Evolutionary conservation across 2,113 vertebrate species (phyloP).

Genomic region (Accipiter virgatus): DNA sequence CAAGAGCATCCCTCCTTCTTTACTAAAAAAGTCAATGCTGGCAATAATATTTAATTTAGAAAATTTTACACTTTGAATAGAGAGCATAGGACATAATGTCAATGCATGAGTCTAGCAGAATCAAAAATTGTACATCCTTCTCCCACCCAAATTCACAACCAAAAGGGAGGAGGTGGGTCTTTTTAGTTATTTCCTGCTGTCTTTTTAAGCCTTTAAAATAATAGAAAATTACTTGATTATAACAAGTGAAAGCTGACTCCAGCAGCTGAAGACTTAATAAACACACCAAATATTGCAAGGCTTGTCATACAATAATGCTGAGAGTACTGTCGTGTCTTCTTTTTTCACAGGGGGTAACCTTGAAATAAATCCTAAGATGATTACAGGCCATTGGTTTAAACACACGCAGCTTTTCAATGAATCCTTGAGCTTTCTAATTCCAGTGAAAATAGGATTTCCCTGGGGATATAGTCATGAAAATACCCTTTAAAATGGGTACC

Average conservation of each 20-base stretch:
- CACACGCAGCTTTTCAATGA: neutral
- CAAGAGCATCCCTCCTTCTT: neutral
- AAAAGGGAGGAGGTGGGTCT: neutral
- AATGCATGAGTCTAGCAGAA: neutral
- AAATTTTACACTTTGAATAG: neutral
- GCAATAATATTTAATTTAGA: neutral
- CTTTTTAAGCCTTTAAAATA: neutral
- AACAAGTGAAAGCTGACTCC: neutral
- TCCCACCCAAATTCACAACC: neutral
- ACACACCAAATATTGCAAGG: neutral
- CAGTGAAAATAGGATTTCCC: neutral
- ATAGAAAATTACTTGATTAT: neutral
- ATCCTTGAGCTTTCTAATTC: neutral
- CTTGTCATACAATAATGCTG: neutral
- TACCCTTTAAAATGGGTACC: neutral
- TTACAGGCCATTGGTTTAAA: neutral
- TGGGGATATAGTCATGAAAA: neutral
- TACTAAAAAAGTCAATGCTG: neutral
- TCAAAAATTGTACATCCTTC: neutral
- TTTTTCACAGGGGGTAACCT: neutral
- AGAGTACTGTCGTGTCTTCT: neutral
- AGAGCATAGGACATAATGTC: neutral
- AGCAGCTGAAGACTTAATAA: neutral
- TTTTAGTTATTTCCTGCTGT: neutral
- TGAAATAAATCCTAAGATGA: neutral